Evolutionary conservation across 2,113 vertebrate genomes (phyloP), one percentile per base, ranked within the genome.

Genomic region (Poeciliopsis occidentalis): DNA sequence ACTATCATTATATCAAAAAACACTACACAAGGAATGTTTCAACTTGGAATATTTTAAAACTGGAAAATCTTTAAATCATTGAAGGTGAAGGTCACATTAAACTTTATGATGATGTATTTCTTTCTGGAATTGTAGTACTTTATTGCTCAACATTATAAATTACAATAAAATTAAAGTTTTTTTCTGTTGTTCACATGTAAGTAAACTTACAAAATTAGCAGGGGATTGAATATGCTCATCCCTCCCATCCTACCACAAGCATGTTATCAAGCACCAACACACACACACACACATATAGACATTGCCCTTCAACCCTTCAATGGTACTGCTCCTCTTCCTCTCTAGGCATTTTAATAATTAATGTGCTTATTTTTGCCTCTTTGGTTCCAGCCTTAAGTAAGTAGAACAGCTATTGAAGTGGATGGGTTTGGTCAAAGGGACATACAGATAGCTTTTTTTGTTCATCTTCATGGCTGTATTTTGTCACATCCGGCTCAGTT

Each of bases 321-420:
- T 12, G 10, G 10, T 19, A 47, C 82, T 71, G 73, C 77, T 64
- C 81, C 81, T 65, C 60, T 76, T 74, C 85, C 78, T 81, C 79
- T 81, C 73, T 31, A 69, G 54, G 76, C 73, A 75, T 64, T 73
- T 88, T 86, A 92, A 92, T 91, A 90, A 91, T 93, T 87, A 86
- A 90, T 81, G 90, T 85, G 83, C 82, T 83, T 89, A 90, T 91
- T 91, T 91, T 88, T 82, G 77, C 87, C 81, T 82, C 47, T 71
- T 84, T 78, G 82, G 76, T 78, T 31, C n/a, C 80, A 83, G 89
- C 69, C 78, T 76, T 71, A 75, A 73, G 68, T 84, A 88, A 80
- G 80, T 84, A 64, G 87, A 88, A 71, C 82, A 81, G 34, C 75
- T 81, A 84, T 80, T 89, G 76, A 82, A 81, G 86, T 78, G 78